A percentile compares a stretch with the other conserved stretches of the same genome.
phyloP scores from a whole-genome alignment of 2,113 vertebrate genomes.

The Petrocephalus microphthalmus region DNA sequence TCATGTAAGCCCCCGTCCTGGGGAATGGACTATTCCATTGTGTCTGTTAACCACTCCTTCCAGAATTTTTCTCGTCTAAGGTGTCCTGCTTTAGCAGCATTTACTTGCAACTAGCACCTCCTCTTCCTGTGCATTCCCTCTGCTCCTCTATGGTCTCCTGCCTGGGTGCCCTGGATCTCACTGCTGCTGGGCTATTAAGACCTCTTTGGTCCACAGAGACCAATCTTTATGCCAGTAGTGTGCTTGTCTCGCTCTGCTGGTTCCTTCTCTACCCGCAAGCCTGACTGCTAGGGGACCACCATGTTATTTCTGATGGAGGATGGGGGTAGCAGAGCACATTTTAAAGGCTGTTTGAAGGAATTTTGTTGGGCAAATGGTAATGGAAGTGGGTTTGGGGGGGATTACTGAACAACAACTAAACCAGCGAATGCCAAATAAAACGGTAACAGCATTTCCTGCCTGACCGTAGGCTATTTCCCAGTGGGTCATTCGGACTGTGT shows the following conservation, averaged over 20 bases:
- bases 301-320: slow-evolving; percentile 14
- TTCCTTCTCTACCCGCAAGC: slow-evolving; percentile 15
- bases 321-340: not conserved
- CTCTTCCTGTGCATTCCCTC: slow-evolving; percentile 4
- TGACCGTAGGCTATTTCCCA: not conserved
- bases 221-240: slow-evolving; percentile 29
- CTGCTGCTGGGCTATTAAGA: slow-evolving; percentile 29
- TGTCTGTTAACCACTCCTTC: not conserved
- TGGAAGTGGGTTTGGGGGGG: not conserved
- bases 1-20: not conserved
- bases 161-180: slow-evolving; percentile 20
- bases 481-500: not conserved
- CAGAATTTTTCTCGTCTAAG: not conserved
- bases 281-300: slow-evolving; percentile 18
- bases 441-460: not conserved
- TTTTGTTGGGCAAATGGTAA: not conserved
- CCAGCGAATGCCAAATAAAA: not conserved
- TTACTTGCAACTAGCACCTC: slow-evolving; percentile 22
- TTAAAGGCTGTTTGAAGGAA: not conserved
- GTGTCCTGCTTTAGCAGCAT: slow-evolving; percentile 17
- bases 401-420: not conserved
- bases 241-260: slow-evolving; percentile 13
- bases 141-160: slow-evolving; percentile 24
- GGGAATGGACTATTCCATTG: not conserved
- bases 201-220: slow-evolving; percentile 29